Conservation (phyloP, 2,888 invertebrate genomes). For the Calameuta pallipes region DNA sequence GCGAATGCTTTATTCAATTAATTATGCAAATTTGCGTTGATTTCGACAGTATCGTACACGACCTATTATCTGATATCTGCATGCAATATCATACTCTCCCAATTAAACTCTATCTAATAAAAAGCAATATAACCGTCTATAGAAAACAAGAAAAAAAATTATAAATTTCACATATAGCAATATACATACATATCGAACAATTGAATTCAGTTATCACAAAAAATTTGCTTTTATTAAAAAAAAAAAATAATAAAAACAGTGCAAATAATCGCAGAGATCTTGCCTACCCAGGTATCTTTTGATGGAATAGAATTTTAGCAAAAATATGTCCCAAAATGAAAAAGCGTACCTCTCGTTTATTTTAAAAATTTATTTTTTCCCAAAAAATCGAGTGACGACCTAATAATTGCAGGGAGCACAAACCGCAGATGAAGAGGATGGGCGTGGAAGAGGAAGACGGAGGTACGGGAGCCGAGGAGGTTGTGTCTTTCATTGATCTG, state of each 20-base stretch:
- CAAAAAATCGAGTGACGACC: constrained; percentile 1
- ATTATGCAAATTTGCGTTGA: background rate
- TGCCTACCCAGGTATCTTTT: background rate
- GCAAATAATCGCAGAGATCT: too few relatives aligned
- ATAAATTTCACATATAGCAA: background rate
- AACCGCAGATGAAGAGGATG: constrained; percentile 81
- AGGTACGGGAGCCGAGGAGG: constrained; percentile 79
- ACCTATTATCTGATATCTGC: background rate
- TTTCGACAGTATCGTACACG: background rate
- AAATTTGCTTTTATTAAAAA: background rate
- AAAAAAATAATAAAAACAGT: background rate
- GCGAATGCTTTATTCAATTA: background rate
- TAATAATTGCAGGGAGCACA: constrained; percentile 78
- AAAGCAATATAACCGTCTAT: background rate
- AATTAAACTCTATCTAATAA: background rate
- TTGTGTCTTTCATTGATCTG: constrained; percentile 84
- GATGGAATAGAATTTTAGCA: background rate
- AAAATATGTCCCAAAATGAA: background rate
- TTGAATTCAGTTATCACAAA: background rate
- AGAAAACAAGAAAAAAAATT: background rate
- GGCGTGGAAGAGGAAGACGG: constrained; percentile 71
- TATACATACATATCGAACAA: background rate
- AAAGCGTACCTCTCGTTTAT: too few relatives aligned
- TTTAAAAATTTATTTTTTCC: too few relatives aligned
- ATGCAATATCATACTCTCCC: background rate